Base-by-base conservation (phyloP, 2,888 invertebrate species). In the Stegophylla sp. region DNA sequence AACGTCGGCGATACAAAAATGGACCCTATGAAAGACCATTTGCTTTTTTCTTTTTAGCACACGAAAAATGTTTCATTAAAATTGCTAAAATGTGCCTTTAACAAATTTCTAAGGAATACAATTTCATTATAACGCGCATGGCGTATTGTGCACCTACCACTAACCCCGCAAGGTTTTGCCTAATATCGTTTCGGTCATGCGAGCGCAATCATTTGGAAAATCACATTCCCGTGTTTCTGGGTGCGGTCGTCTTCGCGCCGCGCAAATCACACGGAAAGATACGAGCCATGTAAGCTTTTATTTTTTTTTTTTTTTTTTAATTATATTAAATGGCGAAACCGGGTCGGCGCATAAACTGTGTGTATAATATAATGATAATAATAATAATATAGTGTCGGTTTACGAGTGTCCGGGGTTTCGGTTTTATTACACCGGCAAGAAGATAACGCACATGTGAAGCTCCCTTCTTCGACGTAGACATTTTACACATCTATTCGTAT, bases 391-490 rank as follows among this genome's bases (percentile, higher is more conserved):
- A 20, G 10, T 34, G 34, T 12, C 1, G n/a, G 59, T 77, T 77
- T 77, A 77, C 77, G 67, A 77, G 77, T 43, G 59, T 10, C 43
- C 48, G 59, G 59, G 41, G 48, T 79, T 69, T 79, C 48, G 45
- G 45, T 79, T 79, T 79, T 79, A 79, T 71, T 69, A 51, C 48
- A 53, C 26, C 17, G 23, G 48, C n/a, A n/a, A 20, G 34, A 69
- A 79, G 79, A 79, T 79, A 79, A 71, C 69, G 79, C 79, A 79
- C 79, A 71, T 79, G 71, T 79, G 79, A 71, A 51, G 45, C 26
- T 7, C 71, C 20, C 53, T 9, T 17, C 34, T 3, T 23, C 56
- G 26, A 0, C 45, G 48, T 34, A 9, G 10, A 51, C 51, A 26
- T 45, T 67, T 67, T 28, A 48, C n/a, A 51, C 34, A 5, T 34